These are phyloP conservation scores for Scarus forsteni DNA, from an alignment of 2,797 vertebrate genomes.

Conservation along the genomic window DNA sequence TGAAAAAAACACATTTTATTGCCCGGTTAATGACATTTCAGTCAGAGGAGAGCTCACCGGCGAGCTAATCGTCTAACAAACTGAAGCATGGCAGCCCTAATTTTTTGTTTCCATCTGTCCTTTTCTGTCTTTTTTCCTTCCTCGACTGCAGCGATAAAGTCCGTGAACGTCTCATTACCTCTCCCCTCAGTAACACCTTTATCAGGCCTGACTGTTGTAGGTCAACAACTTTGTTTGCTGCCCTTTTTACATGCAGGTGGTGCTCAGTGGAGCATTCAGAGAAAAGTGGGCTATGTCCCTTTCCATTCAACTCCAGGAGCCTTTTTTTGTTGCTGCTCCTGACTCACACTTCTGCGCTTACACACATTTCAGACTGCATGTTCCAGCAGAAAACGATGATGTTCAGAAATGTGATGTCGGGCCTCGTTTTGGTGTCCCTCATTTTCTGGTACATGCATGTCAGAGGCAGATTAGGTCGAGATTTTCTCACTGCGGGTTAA, in stretches of 20 bases:
- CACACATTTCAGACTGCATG: neutral
- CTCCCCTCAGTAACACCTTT: conserved; percentile 26
- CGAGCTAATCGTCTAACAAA: too few relatives aligned
- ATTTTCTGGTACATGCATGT: conserved; percentile 22
- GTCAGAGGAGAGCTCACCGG: too few relatives aligned
- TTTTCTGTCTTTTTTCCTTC: neutral
- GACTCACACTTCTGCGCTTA: neutral
- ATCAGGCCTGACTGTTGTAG: conserved; percentile 58
- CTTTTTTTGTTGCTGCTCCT: conserved; percentile 20
- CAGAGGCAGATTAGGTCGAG: conserved; percentile 43
- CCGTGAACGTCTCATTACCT: conserved; percentile 29
- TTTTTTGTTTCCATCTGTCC: neutral
- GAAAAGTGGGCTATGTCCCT: conserved; percentile 24
- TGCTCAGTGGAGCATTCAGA: conserved; percentile 35
- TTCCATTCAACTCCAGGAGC: conserved; percentile 21
- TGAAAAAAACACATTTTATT: too few relatives aligned
- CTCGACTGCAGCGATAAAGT: neutral
- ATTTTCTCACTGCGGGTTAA: conserved; percentile 44
- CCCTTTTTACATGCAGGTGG: conserved; percentile 44
- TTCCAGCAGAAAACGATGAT: neutral
- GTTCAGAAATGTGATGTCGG: neutral
- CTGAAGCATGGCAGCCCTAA: neutral
- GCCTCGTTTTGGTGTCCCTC: neutral
- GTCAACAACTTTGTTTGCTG: conserved; percentile 52
- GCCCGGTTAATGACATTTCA: too few relatives aligned